phyloP scores from a whole-genome alignment of 1,140 invertebrate genomes.

The Anastrepha ludens region DNA sequence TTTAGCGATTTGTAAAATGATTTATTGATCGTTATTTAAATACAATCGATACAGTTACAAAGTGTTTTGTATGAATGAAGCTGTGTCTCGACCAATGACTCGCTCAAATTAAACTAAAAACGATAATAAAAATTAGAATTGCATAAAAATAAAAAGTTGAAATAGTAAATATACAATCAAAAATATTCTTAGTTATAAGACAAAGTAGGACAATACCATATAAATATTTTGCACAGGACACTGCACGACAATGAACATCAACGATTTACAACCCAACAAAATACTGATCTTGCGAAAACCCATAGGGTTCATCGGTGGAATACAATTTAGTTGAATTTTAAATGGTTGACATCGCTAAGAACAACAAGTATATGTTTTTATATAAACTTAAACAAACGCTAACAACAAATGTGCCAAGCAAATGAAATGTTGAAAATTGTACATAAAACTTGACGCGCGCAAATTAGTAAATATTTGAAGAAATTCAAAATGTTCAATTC shows the following conservation, averaged over 20 bases:
- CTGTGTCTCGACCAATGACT: conserved; percentile 9
- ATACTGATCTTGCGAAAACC: background rate
- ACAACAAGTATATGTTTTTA: conserved; percentile 22
- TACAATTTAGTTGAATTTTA: background rate
- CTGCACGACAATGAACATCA: conserved; percentile 48
- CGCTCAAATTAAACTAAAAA: conserved; percentile 49
- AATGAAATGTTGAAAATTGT: conserved; percentile 15
- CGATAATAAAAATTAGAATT: conserved; percentile 23
- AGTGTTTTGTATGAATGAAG: conserved; percentile 10
- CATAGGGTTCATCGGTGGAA: background rate
- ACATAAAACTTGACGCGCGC: conserved; percentile 2
- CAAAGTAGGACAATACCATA: conserved; percentile 25
- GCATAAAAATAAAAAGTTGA: conserved; percentile 19
- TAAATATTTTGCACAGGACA: conserved; percentile 49
- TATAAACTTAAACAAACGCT: conserved; percentile 31
- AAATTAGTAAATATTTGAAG: conserved; percentile 13
- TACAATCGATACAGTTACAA: conserved; percentile 4
- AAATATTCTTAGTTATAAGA: conserved; percentile 25
- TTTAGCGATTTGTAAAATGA: background rate
- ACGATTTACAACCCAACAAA: background rate
- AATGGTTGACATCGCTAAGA: conserved; percentile 26
- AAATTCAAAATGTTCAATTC: background rate
- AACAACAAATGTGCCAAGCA: conserved; percentile 33
- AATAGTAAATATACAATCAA: background rate
- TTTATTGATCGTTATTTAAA: conserved; percentile 34